Base-by-base conservation (phyloP, 1,140 invertebrate species). In the Apis dorsata region DNA sequence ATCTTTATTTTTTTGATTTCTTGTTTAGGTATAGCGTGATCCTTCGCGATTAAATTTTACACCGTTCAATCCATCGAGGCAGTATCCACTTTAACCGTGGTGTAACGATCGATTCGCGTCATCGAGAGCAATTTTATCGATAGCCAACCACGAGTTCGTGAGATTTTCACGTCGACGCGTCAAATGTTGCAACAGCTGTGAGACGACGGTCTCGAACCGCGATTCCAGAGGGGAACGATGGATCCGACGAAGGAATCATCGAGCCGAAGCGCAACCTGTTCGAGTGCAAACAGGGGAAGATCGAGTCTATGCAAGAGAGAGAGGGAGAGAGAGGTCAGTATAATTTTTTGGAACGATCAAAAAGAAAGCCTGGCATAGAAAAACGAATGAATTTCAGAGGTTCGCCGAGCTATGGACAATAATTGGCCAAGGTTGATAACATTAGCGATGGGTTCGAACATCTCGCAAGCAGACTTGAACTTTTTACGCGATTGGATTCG, bases 371-470 rank as follows among this genome's bases (percentile, higher is more conserved):
- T 57, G 68, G 62, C 75, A 68, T 49, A n/a, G 17, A 68, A 60
- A 24, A 76, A 8, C 57, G 62, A 65, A 24, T 49, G 28, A 51
- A 73, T 84, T 19, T 59, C 51, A 21, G 53, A 49, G 9, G 79
- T 66, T 72, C 34, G 71, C 21, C 2, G 8, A 24, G 63, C 74
- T 59, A 28, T 9, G 53, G 53, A 73, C 62, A 9, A 10, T 88
- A 88, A 87, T 81, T 82, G 87, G 69, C 55, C 71, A 44, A 70
- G 74, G 84, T 81, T 87, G 85, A 91, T 91, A 92, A 90, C 87
- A 9, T 13, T 1, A 11, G 53, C 34, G 34, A 44, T 44, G 34
- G 34, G 4, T 7, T 44, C 34, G 34, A 44, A 0, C 34, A 44
- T 44, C 34, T 44, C 34, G 5, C 34, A 7, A 7, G 34, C 34